Conservation (phyloP, 1,140 invertebrate species). For the Penaeus japonicus region DNA sequence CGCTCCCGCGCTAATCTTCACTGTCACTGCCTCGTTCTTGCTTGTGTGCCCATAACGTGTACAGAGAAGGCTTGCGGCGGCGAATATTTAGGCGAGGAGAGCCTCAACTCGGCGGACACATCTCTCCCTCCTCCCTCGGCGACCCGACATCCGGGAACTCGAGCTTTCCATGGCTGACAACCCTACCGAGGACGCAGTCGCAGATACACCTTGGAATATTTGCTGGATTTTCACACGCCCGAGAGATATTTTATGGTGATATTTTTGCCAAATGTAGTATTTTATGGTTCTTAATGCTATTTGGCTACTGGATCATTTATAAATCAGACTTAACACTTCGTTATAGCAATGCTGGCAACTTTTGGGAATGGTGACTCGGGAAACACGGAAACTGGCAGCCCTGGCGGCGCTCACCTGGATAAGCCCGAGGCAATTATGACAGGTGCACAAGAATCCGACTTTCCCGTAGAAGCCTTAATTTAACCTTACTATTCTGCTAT, state of each 20-base stretch:
- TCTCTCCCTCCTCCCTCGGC: constrained; percentile 34
- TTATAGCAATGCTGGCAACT: not conserved
- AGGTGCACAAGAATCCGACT: constrained; percentile 41
- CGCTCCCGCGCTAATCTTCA: constrained; percentile 13
- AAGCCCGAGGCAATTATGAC: constrained; percentile 48
- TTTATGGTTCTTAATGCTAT: too few relatives aligned
- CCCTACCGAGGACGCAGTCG: constrained; percentile 2
- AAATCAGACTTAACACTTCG: too few relatives aligned
- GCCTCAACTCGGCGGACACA: constrained; percentile 37
- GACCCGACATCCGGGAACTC: constrained; percentile 43
- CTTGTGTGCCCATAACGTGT: constrained; percentile 36
- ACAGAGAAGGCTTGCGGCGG: constrained; percentile 17
- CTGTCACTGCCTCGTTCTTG: constrained; percentile 39
- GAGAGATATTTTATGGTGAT: too few relatives aligned
- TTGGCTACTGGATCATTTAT: too few relatives aligned
- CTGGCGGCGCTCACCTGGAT: constrained; percentile 45
- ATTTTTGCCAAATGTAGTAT: too few relatives aligned
- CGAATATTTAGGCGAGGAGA: constrained; percentile 19
- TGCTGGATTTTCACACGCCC: not conserved
- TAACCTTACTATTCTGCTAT: too few relatives aligned
- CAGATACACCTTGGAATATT: not conserved
- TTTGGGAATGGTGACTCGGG: constrained; percentile 38
- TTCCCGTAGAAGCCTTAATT: not conserved
- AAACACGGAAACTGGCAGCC: constrained; percentile 42
- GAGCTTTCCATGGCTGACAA: constrained; percentile 29